Percentiles rank a stretch among this genome's conserved stretches.
Conservation (phyloP, 2,113 vertebrate genomes). For the Neogobius melanostomus region DNA sequence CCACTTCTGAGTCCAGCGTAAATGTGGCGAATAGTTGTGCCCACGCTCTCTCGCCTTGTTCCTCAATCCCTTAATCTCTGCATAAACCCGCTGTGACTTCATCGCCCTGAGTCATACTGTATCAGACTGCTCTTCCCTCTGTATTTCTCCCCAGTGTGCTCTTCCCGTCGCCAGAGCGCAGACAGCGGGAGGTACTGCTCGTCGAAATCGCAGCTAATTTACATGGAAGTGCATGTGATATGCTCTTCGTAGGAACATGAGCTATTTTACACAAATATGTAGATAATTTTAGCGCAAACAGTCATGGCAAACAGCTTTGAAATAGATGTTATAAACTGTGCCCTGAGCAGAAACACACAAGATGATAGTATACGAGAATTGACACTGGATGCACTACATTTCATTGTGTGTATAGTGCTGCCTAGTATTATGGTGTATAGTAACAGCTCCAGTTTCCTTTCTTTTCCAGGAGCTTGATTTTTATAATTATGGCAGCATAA, state of each 20-base stretch:
- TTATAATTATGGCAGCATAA: too few relatives aligned
- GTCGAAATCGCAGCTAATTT: constrained; percentile 16
- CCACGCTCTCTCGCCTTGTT: constrained; percentile 47
- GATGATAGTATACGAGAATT: neutral
- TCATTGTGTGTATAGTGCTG: too few relatives aligned
- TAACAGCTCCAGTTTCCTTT: too few relatives aligned
- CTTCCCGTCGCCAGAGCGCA: constrained; percentile 23
- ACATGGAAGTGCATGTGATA: constrained; percentile 20
- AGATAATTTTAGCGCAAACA: neutral
- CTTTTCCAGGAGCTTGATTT: too few relatives aligned
- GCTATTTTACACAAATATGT: constrained; percentile 3
- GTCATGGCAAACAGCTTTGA: neutral
- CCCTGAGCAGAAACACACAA: neutral
- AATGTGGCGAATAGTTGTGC: constrained; percentile 32
- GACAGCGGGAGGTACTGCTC: constrained; percentile 49
- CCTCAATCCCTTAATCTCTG: constrained; percentile 67
- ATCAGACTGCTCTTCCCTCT: constrained; percentile 29
- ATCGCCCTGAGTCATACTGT: constrained; percentile 66
- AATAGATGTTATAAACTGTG: neutral
- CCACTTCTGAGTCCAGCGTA: neutral
- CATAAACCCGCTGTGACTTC: constrained; percentile 60
- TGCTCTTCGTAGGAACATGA: neutral
- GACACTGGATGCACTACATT: too few relatives aligned
- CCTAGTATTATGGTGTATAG: too few relatives aligned
- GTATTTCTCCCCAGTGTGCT: constrained; percentile 19